Conservation (phyloP, 2,888 invertebrate species). For the Ichneumoninae sp. region DNA sequence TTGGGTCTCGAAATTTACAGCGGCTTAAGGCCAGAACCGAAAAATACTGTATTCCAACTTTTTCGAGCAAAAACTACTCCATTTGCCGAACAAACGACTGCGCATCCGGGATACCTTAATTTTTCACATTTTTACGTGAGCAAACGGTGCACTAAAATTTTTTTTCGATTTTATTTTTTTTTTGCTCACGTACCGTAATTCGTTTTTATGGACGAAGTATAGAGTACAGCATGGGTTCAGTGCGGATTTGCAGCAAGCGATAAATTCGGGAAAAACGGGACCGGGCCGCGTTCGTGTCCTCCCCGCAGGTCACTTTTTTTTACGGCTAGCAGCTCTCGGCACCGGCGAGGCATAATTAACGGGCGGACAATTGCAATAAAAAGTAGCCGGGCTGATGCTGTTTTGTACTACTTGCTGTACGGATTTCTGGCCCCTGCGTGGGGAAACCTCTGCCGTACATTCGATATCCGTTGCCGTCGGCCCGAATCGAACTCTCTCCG, state of each 20-base stretch:
- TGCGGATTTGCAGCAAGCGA: constrained; percentile 47
- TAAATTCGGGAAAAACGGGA: constrained; percentile 45
- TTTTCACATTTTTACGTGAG: constrained; percentile 24
- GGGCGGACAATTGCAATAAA: constrained; percentile 46
- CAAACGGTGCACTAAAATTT: not conserved
- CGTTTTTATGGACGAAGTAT: constrained; percentile 60
- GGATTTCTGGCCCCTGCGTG: constrained; percentile 2
- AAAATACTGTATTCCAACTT: constrained; percentile 3
- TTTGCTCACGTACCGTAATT: constrained; percentile 62
- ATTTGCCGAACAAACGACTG: constrained; percentile 11
- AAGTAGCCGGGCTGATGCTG: constrained; percentile 15
- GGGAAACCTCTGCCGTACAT: constrained; percentile 22
- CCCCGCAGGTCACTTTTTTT: constrained; percentile 61
- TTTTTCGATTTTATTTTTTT: constrained; percentile 42
- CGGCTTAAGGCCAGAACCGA: constrained; percentile 20
- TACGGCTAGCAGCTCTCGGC: constrained; percentile 23
- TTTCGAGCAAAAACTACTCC: constrained; percentile 29
- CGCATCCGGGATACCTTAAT: not conserved
- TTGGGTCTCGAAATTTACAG: constrained; percentile 54
- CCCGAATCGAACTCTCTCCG: not conserved
- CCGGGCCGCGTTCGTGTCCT: constrained; percentile 18
- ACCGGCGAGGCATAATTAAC: constrained; percentile 22
- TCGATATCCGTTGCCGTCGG: constrained; percentile 31
- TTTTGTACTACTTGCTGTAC: not conserved
- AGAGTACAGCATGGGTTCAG: not conserved